Percentiles rank a stretch among this genome's conserved stretches.
Conservation (phyloP, 2,113 vertebrate genomes). For the Sakesphorus luctuosus region DNA sequence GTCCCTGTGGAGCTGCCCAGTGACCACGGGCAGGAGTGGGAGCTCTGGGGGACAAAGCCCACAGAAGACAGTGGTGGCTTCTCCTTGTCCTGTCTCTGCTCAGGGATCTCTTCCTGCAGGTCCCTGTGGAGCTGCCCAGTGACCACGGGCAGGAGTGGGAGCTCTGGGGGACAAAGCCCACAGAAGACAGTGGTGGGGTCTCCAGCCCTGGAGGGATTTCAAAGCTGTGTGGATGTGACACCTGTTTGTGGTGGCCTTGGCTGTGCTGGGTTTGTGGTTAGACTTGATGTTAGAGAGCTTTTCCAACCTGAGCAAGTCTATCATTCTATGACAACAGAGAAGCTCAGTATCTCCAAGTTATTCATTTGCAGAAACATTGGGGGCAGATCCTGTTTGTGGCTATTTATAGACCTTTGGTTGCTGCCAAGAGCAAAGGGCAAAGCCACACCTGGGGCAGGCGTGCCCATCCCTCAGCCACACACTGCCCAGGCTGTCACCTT, state of each 20-base stretch:
- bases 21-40: accelerated
- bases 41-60: background rate
- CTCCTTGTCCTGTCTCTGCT: background rate
- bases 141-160: accelerated
- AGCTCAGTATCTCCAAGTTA: accelerated
- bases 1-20: background rate
- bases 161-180: background rate
- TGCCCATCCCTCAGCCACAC: background rate
- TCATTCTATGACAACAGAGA: accelerated
- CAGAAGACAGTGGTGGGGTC: background rate
- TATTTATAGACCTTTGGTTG: background rate
- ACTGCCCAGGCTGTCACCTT: accelerated
- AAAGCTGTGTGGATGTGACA: background rate
- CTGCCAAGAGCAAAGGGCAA: background rate
- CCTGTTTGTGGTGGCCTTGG: background rate
- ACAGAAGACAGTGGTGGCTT: background rate
- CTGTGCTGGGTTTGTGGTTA: accelerated
- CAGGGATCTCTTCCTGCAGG: background rate
- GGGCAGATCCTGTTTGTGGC: too few species aligned
- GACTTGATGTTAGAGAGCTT: background rate
- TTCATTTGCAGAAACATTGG: accelerated
- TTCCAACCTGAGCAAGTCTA: background rate
- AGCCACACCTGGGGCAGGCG: background rate
- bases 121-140: background rate
- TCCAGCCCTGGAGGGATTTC: background rate